Evolutionary conservation across 2,113 vertebrate species (phyloP).

Genomic region (Carassius gibelio): DNA sequence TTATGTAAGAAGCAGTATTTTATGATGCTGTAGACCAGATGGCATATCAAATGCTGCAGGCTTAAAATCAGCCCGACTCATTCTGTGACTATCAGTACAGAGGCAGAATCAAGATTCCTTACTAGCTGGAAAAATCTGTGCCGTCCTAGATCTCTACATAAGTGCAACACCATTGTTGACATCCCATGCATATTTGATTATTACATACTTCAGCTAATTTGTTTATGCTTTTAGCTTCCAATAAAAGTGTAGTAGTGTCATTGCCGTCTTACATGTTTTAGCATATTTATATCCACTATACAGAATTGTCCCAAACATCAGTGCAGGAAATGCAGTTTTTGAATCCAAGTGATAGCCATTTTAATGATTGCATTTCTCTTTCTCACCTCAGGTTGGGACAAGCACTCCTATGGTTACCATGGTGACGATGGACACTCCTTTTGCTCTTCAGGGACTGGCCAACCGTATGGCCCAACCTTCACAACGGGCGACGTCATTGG

Average conservation of each 20-base stretch:
- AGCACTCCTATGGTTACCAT: slow-evolving; percentile 97
- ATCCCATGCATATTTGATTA: background rate
- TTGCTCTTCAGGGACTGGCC: slow-evolving; percentile 95
- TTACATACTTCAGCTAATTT: background rate
- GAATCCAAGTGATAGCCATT: background rate
- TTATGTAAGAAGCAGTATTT: slow-evolving; percentile 13
- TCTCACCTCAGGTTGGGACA: slow-evolving; percentile 89
- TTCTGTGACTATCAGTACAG: background rate
- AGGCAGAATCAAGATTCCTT: slow-evolving; percentile 27
- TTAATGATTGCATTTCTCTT: slow-evolving; percentile 51
- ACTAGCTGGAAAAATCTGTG: background rate
- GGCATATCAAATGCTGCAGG: slow-evolving; percentile 24
- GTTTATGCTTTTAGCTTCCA: background rate
- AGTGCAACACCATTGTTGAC: background rate
- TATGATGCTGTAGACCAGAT: slow-evolving; percentile 26
- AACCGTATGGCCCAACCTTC: slow-evolving; percentile 95
- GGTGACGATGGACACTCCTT: slow-evolving; percentile 97
- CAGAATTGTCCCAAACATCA: background rate
- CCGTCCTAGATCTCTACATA: background rate
- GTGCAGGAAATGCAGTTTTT: background rate
- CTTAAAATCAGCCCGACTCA: background rate
- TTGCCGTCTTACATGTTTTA: background rate
- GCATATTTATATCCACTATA: background rate
- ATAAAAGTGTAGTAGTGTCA: background rate
- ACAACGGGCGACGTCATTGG: slow-evolving; percentile 97